These are phyloP conservation scores for Leuciscus idus DNA, from an alignment of 2,113 vertebrate species.

Conservation along the genomic window DNA sequence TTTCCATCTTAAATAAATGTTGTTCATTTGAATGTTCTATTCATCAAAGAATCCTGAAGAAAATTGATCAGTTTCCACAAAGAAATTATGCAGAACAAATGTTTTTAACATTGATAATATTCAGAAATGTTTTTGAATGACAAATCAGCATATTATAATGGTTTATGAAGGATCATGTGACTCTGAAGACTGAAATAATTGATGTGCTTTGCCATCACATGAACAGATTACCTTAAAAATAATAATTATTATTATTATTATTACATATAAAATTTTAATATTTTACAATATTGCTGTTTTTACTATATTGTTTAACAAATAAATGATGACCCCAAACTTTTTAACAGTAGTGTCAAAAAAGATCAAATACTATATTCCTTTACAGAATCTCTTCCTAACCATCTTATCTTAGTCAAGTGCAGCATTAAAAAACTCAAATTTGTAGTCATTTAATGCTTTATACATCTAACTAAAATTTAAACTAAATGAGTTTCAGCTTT, in stretches of 20 bases:
- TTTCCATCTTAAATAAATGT: not conserved
- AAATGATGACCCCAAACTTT: not conserved
- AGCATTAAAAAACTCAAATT: not conserved
- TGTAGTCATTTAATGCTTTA: no score
- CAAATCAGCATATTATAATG: not conserved
- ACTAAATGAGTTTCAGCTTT: not conserved
- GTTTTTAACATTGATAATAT: not conserved
- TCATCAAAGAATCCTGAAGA: not conserved
- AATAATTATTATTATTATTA: not conserved
- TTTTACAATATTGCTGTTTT: not conserved
- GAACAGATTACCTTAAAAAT: not conserved
- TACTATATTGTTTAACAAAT: not conserved
- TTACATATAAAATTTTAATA: not conserved
- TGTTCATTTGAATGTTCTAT: not conserved
- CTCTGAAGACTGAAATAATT: not conserved
- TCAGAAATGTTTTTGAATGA: not conserved
- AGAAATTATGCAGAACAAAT: not conserved
- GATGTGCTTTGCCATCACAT: not conserved
- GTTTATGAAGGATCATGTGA: not conserved
- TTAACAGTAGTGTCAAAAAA: not conserved
- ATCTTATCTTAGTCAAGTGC: not conserved
- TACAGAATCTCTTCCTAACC: no score
- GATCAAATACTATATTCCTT: not conserved
- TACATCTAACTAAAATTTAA: not conserved
- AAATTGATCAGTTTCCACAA: not conserved